Conservation (phyloP, 2,797 vertebrate genomes). For the Falco peregrinus region DNA sequence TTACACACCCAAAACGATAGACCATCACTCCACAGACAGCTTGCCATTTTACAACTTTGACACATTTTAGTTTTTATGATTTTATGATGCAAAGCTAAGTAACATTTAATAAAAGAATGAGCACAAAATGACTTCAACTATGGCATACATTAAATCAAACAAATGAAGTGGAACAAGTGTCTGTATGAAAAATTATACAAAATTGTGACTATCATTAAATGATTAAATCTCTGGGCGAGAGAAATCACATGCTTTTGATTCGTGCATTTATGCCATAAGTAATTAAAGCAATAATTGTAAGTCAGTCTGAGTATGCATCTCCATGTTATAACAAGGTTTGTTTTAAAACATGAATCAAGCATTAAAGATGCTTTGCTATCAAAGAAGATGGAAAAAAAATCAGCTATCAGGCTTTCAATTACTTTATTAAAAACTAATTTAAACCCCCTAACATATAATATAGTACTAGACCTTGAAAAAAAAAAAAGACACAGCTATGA, state of each 20-base stretch:
- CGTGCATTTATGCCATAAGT: background rate
- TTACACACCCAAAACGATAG: background rate
- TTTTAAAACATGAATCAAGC: background rate
- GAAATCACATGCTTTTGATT: background rate
- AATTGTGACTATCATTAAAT: background rate
- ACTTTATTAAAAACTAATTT: background rate
- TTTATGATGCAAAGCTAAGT: background rate
- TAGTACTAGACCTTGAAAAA: background rate
- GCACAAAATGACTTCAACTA: background rate
- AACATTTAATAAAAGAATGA: background rate
- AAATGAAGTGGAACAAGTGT: background rate
- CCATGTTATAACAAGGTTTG: background rate
- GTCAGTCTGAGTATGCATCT: fast-evolving
- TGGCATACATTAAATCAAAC: background rate
- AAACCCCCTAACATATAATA: background rate
- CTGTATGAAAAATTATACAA: background rate
- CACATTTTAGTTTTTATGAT: background rate
- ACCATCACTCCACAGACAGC: background rate
- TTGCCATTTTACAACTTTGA: background rate
- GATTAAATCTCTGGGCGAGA: background rate
- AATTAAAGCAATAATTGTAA: background rate
- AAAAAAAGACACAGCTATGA: background rate
- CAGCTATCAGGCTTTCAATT: background rate
- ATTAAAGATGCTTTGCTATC: background rate
- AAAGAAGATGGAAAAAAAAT: background rate